Conservation (phyloP, 2,113 vertebrate genomes). For the Erythrocebus patas region DNA sequence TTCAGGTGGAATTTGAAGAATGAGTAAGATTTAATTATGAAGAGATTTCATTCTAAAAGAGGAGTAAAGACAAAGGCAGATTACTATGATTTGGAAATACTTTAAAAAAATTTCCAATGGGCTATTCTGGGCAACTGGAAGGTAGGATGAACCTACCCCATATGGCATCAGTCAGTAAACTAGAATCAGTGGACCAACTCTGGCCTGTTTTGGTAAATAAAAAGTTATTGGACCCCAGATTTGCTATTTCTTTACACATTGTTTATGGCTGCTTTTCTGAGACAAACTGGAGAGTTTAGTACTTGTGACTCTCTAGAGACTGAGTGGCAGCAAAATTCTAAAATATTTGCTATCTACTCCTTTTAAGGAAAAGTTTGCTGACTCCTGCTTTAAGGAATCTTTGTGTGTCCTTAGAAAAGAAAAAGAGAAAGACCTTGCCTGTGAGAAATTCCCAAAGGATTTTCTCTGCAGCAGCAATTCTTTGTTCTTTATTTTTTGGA, state of each 20-base stretch:
- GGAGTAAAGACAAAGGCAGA: neutral
- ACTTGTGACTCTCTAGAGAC: neutral
- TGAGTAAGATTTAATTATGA: neutral
- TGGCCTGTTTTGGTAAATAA: neutral
- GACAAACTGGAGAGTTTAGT: neutral
- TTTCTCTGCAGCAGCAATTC: neutral
- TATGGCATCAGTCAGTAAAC: neutral
- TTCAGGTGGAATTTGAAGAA: neutral
- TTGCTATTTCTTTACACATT: neutral
- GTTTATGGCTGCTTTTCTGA: neutral
- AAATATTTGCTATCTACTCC: neutral
- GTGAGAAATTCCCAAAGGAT: neutral
- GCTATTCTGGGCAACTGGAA: neutral
- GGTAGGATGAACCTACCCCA: neutral
- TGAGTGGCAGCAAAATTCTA: neutral
- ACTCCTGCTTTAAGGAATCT: neutral
- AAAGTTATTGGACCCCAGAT: neutral
- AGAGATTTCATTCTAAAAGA: neutral
- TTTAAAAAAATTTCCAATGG: neutral
- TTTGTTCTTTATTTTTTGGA: constrained; percentile 26
- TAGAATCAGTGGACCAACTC: neutral
- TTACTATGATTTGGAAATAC: neutral
- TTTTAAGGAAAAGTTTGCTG: constrained; percentile 6
- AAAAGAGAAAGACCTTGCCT: neutral
- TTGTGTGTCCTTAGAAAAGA: neutral